Percentiles rank a stretch among this genome's conserved stretches.
phyloP scores from a whole-genome alignment of 2,797 vertebrate genomes.

The Sebastes itinus region DNA sequence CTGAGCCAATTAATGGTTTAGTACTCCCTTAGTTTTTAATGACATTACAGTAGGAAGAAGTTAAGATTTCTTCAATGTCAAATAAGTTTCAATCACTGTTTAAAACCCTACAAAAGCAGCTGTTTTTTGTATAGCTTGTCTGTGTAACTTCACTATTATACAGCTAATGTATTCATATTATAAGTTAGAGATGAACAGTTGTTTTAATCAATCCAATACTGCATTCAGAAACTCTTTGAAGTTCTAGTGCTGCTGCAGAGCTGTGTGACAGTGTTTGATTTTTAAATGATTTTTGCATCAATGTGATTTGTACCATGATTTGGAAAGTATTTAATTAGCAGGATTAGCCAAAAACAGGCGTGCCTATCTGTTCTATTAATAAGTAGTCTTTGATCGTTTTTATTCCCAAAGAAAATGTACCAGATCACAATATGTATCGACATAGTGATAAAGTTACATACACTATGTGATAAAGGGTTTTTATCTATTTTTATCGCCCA shows the following conservation, averaged over 20 bases:
- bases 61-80: no score
- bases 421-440: neutral
- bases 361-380: neutral
- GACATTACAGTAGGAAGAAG: rapidly evolving
- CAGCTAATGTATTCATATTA: neutral
- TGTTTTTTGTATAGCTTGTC: neutral
- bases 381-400: neutral
- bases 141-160: neutral
- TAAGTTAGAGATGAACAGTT: neutral
- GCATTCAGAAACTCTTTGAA: neutral
- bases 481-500: no score
- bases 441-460: neutral
- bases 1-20: neutral
- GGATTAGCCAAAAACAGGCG: neutral
- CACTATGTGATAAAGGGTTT: neutral
- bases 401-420: neutral
- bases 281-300: neutral
- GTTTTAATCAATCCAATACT: neutral
- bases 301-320: neutral
- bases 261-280: neutral
- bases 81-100: neutral
- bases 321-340: neutral
- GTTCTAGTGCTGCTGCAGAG: neutral
- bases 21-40: neutral
- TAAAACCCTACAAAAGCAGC: neutral